A percentile compares a stretch with the other conserved stretches of the same genome.
phyloP scores from a whole-genome alignment of 1,140 invertebrate species.

The Drosophila santomea region DNA sequence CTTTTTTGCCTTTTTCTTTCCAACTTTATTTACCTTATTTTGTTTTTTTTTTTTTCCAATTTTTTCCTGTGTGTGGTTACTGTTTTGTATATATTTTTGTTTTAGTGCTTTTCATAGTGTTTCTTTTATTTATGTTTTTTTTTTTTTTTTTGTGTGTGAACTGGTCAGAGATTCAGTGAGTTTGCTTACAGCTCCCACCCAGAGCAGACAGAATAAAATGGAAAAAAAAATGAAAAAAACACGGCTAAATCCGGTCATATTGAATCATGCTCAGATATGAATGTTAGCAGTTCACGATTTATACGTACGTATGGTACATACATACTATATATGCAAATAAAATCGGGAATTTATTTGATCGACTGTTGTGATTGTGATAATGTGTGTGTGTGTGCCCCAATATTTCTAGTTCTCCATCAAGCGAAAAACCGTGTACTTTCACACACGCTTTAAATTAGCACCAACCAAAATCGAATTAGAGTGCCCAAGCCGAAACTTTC shows the following conservation, averaged over 20 bases:
- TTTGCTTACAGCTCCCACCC: constrained; percentile 4
- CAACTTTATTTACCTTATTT: not conserved
- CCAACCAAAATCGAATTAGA: constrained; percentile 37
- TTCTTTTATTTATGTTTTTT: not conserved
- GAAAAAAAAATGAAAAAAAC: not conserved
- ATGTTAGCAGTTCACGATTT: constrained; percentile 5
- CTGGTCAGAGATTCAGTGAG: constrained; percentile 12
- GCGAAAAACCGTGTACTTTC: constrained; percentile 50
- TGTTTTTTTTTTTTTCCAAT: not conserved
- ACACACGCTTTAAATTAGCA: constrained; percentile 69
- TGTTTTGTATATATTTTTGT: constrained; percentile 10
- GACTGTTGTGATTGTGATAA: not conserved
- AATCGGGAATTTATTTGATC: constrained; percentile 31
- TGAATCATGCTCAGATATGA: constrained; percentile 14
- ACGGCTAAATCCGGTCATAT: constrained; percentile 10
- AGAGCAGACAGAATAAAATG: not conserved
- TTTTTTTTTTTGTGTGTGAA: constrained; percentile 4
- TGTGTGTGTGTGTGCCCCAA: constrained; percentile 10
- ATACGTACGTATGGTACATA: not conserved
- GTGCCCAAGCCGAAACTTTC: constrained; percentile 41
- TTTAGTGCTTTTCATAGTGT: constrained; percentile 9
- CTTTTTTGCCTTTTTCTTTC: not conserved
- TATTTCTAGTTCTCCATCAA: constrained; percentile 21
- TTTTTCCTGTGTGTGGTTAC: constrained; percentile 1
- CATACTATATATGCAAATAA: constrained; percentile 21